These are phyloP conservation scores for Clarias fuscus DNA, from an alignment of 2,797 vertebrate genomes.

Conservation along the genomic window DNA sequence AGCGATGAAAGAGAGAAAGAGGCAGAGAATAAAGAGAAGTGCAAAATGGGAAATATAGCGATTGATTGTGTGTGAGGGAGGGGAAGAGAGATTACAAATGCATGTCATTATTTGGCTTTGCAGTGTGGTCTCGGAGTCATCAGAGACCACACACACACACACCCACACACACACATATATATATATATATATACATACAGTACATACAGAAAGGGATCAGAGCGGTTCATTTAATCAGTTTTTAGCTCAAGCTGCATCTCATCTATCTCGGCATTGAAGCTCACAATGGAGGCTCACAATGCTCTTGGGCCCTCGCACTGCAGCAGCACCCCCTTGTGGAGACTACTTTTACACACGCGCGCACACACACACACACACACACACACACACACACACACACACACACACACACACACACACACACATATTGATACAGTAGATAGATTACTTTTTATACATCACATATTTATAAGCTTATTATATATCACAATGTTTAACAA, in stretches of 20 bases:
- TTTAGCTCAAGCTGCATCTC: slow-evolving; percentile 75
- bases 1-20: slow-evolving; percentile 48
- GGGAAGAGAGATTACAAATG: slow-evolving; percentile 71
- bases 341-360: background rate
- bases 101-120: slow-evolving; percentile 79
- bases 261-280: slow-evolving; percentile 71
- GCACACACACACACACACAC: slow-evolving; percentile 18
- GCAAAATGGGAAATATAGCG: background rate
- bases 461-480: no score
- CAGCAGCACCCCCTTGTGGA: slow-evolving; percentile 71
- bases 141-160: slow-evolving; percentile 49
- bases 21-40: slow-evolving; percentile 8
- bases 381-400: background rate
- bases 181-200: slow-evolving; percentile 20
- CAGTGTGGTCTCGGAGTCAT: slow-evolving; percentile 76
- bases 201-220: slow-evolving; percentile 68
- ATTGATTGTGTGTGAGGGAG: background rate
- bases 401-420: background rate
- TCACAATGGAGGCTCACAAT: slow-evolving; percentile 64
- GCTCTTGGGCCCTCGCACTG: slow-evolving; percentile 65
- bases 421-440: no score
- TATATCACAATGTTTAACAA: no score
- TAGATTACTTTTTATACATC: no score
- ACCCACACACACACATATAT: slow-evolving; percentile 8
- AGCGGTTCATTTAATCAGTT: slow-evolving; percentile 80